Percentiles rank a stretch among this genome's conserved stretches.
phyloP scores from a whole-genome alignment of 2,113 vertebrate species.

The Felis chaus region DNA sequence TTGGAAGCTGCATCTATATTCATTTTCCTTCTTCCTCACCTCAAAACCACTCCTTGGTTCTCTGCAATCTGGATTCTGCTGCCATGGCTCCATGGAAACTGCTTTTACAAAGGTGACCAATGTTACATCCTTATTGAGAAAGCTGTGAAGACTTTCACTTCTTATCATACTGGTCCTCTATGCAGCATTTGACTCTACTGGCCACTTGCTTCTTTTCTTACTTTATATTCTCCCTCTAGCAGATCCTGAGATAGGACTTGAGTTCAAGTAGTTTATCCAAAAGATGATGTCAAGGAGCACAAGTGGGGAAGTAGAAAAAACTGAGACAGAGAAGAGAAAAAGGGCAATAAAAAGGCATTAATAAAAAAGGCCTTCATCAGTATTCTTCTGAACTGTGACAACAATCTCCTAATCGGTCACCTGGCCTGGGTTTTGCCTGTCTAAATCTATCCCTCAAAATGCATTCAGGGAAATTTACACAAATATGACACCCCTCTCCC shows the following conservation, averaged over 20 bases:
- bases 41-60: background rate
- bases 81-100: background rate
- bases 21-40: background rate
- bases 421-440: background rate
- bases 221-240: background rate
- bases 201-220: background rate
- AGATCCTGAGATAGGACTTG: background rate
- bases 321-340: background rate
- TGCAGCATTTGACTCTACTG: background rate
- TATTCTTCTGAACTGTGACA: background rate
- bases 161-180: background rate
- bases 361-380: background rate
- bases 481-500: background rate
- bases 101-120: background rate
- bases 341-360: background rate
- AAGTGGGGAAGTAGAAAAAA: background rate
- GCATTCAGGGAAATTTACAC: background rate
- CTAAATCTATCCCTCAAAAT: background rate
- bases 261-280: background rate
- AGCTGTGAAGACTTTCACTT: rapidly evolving
- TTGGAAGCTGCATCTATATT: background rate
- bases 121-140: background rate
- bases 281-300: background rate
- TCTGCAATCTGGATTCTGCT: background rate
- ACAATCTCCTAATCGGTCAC: background rate